phyloP scores from a whole-genome alignment of 2,888 invertebrate species.

The Lepidochrysops patricia region DNA sequence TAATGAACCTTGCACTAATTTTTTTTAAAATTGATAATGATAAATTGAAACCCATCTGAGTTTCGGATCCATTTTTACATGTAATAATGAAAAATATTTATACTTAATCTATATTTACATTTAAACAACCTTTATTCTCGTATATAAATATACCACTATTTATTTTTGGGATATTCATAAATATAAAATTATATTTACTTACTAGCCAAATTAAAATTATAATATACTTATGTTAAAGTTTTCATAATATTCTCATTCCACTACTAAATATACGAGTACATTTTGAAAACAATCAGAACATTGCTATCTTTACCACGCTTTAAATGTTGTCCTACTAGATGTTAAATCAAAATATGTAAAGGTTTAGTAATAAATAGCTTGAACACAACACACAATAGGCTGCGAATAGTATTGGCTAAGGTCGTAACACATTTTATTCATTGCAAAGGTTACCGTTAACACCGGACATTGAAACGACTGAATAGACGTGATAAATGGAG shows the following conservation, averaged over 20 bases:
- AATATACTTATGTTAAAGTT: background rate
- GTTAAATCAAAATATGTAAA: constrained; percentile 1
- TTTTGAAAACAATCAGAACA: background rate
- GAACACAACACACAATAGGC: background rate
- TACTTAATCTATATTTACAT: too few relatives aligned
- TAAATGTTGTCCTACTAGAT: constrained; percentile 22
- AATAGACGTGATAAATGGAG: background rate
- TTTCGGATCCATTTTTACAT: too few relatives aligned
- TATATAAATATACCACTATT: too few relatives aligned
- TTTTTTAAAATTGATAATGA: too few relatives aligned
- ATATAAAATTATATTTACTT: background rate
- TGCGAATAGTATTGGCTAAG: background rate
- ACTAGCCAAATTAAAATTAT: background rate
- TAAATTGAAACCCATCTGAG: too few relatives aligned
- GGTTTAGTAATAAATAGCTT: constrained; percentile 4
- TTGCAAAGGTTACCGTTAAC: background rate
- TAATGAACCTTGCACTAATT: too few relatives aligned
- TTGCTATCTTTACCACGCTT: constrained; percentile 18
- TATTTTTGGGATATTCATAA: background rate
- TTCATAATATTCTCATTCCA: background rate
- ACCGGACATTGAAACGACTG: background rate
- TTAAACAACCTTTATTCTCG: too few relatives aligned
- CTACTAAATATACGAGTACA: background rate
- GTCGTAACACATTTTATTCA: background rate
- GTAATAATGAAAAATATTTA: too few relatives aligned